Percentiles rank a stretch among this genome's conserved stretches.
Evolutionary conservation across 2,113 vertebrate genomes (phyloP).

Genomic region (Anoura caudifer): DNA sequence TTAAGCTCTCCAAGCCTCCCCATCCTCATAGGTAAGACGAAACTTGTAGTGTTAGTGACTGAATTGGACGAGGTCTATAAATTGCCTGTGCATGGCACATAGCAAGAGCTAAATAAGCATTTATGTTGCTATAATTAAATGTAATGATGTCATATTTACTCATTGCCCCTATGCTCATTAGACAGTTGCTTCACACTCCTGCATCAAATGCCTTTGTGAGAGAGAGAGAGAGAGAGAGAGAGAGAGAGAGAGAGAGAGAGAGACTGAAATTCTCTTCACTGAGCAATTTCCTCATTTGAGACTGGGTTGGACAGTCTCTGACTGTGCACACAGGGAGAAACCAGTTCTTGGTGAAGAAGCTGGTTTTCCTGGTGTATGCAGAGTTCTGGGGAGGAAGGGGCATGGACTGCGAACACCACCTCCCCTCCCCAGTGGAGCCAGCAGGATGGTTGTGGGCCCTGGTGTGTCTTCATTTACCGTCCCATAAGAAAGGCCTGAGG

Average conservation of each 20-base stretch:
- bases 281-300: not conserved
- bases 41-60: not conserved
- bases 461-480: not conserved
- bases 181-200: not conserved
- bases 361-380: not conserved
- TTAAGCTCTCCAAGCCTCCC: not conserved
- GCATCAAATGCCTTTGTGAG: not conserved
- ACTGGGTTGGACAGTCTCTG: not conserved
- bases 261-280: not conserved
- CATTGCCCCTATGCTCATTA: not conserved
- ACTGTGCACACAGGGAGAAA: not conserved
- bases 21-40: not conserved
- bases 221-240: not conserved
- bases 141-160: not conserved
- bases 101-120: not conserved
- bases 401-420: accelerated
- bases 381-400: not conserved
- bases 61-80: not conserved
- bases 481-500: not conserved
- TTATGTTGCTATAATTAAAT: not conserved
- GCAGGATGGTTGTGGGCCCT: not conserved
- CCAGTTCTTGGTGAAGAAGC: not conserved
- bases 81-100: not conserved
- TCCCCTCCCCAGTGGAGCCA: not conserved
- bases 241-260: not conserved